Evolutionary conservation across 2,888 invertebrate genomes (phyloP), one percentile per base, ranked within the genome.

Genomic region (Seira ritae): DNA sequence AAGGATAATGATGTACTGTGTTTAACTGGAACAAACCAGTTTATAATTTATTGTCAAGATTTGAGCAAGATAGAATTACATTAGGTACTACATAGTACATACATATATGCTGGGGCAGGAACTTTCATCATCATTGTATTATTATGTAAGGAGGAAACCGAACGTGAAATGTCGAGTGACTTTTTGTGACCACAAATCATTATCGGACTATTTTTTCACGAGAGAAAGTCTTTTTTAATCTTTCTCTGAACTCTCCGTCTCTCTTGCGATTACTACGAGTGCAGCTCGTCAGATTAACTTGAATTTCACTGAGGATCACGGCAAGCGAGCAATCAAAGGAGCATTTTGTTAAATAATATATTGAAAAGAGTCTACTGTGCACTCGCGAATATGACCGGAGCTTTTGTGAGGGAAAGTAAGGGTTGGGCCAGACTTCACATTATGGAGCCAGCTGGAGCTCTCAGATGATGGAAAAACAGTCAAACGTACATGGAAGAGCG

Each of bases 151-250:
- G 50, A 12, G 62, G 4, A 62, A 55, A 15, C 55, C 12, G 55
- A 55, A 55, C 55, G 55, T 55, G 55, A 55, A 74, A 74, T 37
- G 75, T 75, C 75, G 46, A 75, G 75, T 75, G 75, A 75, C 46
- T 75, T 46, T n/a, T 67, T 75, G 73, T 66, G 66, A 75, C 75
- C 75, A 66, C 75, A 75, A 75, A 75, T 75, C 67, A 75, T 75
- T 75, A 67, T 20, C 62, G 20, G 62, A 62, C 62, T 62, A 62
- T 62, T 62, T 62, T 60, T 62, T 62, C 22, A 8, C 10, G 62
- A 62, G 62, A 8, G 62, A 62, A 62, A 62, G 4, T 22, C 4
- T 62, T 62, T 62, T 62, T 2, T 31, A 31, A 62, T 20, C 62
- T 62, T 62, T 62, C 20, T 4, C 62, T 50, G n/a, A n/a, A n/a